A percentile compares a stretch with the other conserved stretches of the same genome.
Conservation (phyloP, 2,797 vertebrate species). For the Muscicapa comitata region DNA sequence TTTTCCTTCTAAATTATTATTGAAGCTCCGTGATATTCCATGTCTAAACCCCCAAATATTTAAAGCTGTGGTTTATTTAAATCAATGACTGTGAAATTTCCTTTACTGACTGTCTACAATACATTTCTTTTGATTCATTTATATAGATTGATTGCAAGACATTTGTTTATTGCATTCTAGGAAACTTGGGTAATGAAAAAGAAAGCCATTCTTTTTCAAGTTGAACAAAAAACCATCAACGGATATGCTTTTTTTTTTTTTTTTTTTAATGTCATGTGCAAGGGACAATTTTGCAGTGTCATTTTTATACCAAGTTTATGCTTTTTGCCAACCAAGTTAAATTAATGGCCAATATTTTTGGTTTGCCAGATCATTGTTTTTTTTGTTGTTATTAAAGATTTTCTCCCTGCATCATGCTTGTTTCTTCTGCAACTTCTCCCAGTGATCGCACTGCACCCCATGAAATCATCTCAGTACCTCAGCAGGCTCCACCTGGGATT, state of each 20-base stretch:
- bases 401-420: background rate
- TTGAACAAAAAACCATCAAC: background rate
- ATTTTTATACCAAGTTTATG: background rate
- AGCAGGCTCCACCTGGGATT: background rate
- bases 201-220: background rate
- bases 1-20: background rate
- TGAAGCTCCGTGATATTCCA: background rate
- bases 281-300: background rate
- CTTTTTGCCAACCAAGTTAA: background rate
- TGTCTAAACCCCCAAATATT: background rate
- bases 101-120: background rate
- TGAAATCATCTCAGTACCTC: background rate
- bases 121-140: background rate
- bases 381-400: background rate
- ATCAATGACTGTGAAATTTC: background rate
- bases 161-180: background rate
- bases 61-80: background rate
- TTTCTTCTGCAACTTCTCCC: background rate
- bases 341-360: background rate
- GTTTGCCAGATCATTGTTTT: background rate
- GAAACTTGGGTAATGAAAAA: background rate
- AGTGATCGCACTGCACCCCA: background rate
- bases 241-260: background rate
- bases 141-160: no score
- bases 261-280: background rate